Evolutionary conservation across 2,888 invertebrate species (phyloP).

Genomic region (Drosophila cracens): DNA sequence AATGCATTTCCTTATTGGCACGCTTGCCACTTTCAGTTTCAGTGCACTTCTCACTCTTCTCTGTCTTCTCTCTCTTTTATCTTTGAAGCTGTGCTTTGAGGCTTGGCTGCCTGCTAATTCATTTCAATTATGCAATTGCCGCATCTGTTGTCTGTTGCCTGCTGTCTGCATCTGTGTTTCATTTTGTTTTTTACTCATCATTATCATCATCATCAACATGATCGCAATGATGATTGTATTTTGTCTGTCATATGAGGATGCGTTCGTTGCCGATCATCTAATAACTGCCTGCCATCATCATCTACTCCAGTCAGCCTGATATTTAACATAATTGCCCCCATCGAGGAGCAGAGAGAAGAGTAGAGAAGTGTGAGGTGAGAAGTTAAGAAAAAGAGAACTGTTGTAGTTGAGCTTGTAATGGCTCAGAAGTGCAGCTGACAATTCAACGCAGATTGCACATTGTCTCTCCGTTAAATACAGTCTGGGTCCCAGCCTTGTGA

Average conservation of each 20-base stretch:
- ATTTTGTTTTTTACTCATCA: slow-evolving; percentile 17
- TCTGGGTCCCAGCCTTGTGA: slow-evolving; percentile 37
- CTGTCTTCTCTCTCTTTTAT: not conserved
- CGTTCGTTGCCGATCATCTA: slow-evolving; percentile 62
- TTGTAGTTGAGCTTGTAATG: slow-evolving; percentile 30
- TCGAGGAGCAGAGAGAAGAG: slow-evolving; percentile 10
- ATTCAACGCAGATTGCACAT: slow-evolving; percentile 7
- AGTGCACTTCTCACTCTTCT: slow-evolving; percentile 5
- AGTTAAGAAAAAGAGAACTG: slow-evolving; percentile 6
- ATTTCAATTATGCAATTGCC: slow-evolving; percentile 78
- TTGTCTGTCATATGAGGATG: slow-evolving; percentile 49
- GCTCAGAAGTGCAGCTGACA: slow-evolving; percentile 26
- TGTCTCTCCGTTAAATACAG: slow-evolving; percentile 62
- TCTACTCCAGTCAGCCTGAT: slow-evolving; percentile 52
- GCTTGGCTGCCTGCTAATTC: slow-evolving; percentile 61
- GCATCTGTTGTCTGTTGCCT: slow-evolving; percentile 50
- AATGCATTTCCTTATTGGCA: slow-evolving; percentile 54
- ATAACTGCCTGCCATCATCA: slow-evolving; percentile 65
- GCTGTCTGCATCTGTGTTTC: slow-evolving; percentile 36
- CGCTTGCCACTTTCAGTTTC: slow-evolving; percentile 71
- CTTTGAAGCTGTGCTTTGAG: slow-evolving; percentile 10
- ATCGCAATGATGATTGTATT: slow-evolving; percentile 24
- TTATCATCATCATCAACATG: slow-evolving; percentile 26
- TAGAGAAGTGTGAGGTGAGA: not conserved
- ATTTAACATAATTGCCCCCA: slow-evolving; percentile 70